Evolutionary conservation across 2,888 invertebrate genomes (phyloP).

Genomic region (Sisyra nigra): DNA sequence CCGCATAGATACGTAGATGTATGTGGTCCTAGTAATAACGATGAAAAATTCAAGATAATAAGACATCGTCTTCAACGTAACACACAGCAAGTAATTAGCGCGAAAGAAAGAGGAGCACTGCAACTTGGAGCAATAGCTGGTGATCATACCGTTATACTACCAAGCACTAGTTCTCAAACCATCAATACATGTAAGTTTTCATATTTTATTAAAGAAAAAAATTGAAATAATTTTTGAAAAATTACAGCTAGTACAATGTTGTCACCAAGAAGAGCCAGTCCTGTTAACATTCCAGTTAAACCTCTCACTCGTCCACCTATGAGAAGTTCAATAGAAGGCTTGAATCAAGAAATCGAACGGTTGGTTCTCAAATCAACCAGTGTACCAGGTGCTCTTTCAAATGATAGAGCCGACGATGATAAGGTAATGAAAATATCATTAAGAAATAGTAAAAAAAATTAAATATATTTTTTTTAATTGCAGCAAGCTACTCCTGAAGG

Average conservation of each 20-base stretch:
- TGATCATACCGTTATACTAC: slow-evolving; percentile 32
- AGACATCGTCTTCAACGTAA: slow-evolving; percentile 39
- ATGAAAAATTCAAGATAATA: slow-evolving; percentile 41
- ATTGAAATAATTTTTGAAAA: not conserved
- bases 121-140: slow-evolving; percentile 32
- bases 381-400: slow-evolving; percentile 25
- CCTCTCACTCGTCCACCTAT: slow-evolving; percentile 48
- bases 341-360: slow-evolving; percentile 75
- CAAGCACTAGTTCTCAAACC: slow-evolving; percentile 33
- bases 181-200: slow-evolving; percentile 21
- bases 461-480: slow-evolving; percentile 16
- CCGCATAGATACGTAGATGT: slow-evolving; percentile 30
- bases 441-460: too few species aligned
- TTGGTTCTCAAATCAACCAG: slow-evolving; percentile 42
- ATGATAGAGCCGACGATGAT: slow-evolving; percentile 16
- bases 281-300: slow-evolving; percentile 37
- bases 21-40: slow-evolving; percentile 22
- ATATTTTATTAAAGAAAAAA: not conserved
- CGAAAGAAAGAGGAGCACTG: slow-evolving; percentile 24
- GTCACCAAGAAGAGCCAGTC: slow-evolving; percentile 29
- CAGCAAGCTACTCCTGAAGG: slow-evolving; percentile 66
- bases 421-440: slow-evolving; percentile 5
- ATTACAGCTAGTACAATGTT: slow-evolving; percentile 18
- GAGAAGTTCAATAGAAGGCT: slow-evolving; percentile 69
- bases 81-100: slow-evolving; percentile 34